Evolutionary conservation across 2,888 invertebrate species (phyloP), one percentile per base, ranked within the genome.

Genomic region (Acrocera orbiculus): DNA sequence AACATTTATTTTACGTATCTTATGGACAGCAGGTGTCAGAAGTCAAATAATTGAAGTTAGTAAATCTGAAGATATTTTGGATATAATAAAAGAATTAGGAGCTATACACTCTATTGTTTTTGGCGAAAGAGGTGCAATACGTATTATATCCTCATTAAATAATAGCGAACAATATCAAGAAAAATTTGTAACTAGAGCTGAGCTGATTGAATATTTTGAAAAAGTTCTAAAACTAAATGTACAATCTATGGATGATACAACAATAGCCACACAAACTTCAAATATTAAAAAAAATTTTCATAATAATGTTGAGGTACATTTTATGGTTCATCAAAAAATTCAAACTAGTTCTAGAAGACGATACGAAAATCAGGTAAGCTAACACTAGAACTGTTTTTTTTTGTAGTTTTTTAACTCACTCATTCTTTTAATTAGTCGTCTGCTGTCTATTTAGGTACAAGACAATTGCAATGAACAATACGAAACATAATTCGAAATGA

Each of bases 21-120:
- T 89, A 9, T 85, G 89, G 82, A 61, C 67, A 1, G 66, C 69
- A 2, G 81, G 80, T 2, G 65, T 80, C 34, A 65, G 67, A 37
- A 69, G 73, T 14, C 67, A 67, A 19, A 62, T 73, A 34, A 62
- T 76, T 16, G 76, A 81, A 48, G 62, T 65, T 0, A 48, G 52
- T 4, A 68, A 64, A 27, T 54, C 70, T 4, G 74, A 77, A 48
- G 81, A 80, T 40, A 70, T 76, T 1, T 69, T 72, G 44, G 71
- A 71, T 35, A 61, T 67, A 39, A 68, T 73, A 20, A 62, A 63
- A 31, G 67, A 69, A 37, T 51, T 71, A 23, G 68, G 69, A n/a
- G 69, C 72, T 2, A 62, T 66, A 11, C 69, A 76, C 49, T 65
- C 76, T 5, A 65, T 80, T 5, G 61, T 78, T 25, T 51, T 59